Evolutionary conservation across 2,113 vertebrate genomes (phyloP).

Genomic region (Corvus moneduloides): DNA sequence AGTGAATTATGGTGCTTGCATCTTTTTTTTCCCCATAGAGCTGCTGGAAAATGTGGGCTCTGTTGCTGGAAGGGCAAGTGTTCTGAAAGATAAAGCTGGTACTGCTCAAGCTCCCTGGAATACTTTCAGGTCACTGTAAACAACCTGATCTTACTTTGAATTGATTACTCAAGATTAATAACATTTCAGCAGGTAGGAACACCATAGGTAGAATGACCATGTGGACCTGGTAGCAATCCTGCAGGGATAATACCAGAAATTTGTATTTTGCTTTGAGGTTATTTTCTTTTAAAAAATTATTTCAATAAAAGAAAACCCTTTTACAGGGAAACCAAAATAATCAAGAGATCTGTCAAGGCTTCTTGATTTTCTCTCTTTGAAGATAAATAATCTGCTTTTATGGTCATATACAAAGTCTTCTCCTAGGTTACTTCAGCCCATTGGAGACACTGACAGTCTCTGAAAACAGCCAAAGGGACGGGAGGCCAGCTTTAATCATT

Average conservation of each 20-base stretch:
- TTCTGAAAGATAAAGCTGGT: background rate
- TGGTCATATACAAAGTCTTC: background rate
- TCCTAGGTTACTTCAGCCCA: background rate
- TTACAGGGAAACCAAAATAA: background rate
- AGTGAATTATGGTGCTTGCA: fast-evolving
- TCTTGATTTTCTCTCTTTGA: conserved; percentile 33
- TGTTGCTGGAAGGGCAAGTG: background rate
- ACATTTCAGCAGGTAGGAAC: background rate
- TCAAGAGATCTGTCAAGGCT: background rate
- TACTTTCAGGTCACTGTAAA: background rate
- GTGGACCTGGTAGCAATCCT: background rate
- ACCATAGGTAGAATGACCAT: background rate
- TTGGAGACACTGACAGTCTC: background rate
- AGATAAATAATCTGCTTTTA: background rate
- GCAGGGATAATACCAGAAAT: background rate
- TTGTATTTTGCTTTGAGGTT: background rate
- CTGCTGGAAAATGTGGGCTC: background rate
- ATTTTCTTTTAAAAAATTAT: background rate
- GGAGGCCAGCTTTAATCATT: conserved; percentile 49
- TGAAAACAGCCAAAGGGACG: conserved; percentile 14
- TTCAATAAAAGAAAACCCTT: background rate
- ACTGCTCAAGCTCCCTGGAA: background rate
- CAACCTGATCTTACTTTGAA: background rate
- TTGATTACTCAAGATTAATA: background rate
- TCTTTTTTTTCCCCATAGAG: background rate